These are phyloP conservation scores for Vanessa cardui DNA, from an alignment of 2,888 invertebrate species.

Conservation along the genomic window DNA sequence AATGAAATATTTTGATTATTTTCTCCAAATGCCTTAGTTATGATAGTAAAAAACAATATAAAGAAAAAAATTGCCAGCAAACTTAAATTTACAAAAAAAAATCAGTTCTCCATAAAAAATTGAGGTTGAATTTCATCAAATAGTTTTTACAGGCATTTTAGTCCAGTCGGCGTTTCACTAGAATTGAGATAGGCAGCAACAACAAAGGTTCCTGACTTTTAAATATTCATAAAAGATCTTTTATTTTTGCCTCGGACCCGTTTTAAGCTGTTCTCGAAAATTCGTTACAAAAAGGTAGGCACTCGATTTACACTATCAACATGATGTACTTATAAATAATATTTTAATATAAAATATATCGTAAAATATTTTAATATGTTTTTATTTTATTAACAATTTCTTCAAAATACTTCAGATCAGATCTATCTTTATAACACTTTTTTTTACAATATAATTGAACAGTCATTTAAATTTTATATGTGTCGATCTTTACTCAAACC, in stretches of 20 bases:
- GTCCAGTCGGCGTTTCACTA: neutral
- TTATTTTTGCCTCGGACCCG: neutral
- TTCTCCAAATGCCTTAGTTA: too few species aligned
- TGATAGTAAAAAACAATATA: too few species aligned
- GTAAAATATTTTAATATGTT: neutral
- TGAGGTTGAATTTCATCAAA: neutral
- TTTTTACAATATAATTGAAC: too few species aligned
- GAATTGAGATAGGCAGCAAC: neutral
- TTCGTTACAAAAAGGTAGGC: neutral
- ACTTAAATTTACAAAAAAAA: neutral
- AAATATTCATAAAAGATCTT: slow-evolving; percentile 11
- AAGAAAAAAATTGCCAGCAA: neutral
- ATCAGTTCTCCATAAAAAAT: too few species aligned
- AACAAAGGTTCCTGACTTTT: slow-evolving; percentile 7
- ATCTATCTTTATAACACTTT: too few species aligned
- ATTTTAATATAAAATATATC: neutral
- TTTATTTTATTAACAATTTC: too few species aligned
- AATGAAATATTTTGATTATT: too few species aligned
- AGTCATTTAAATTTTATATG: too few species aligned
- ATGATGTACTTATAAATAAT: neutral
- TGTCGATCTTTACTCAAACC: too few species aligned
- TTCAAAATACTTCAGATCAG: too few species aligned
- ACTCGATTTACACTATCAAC: neutral
- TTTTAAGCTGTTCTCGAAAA: slow-evolving; percentile 4
- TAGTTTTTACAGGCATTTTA: neutral